These are phyloP conservation scores for Eulemur mongoz DNA, from an alignment of 2,797 vertebrate genomes.

Conservation along the genomic window DNA sequence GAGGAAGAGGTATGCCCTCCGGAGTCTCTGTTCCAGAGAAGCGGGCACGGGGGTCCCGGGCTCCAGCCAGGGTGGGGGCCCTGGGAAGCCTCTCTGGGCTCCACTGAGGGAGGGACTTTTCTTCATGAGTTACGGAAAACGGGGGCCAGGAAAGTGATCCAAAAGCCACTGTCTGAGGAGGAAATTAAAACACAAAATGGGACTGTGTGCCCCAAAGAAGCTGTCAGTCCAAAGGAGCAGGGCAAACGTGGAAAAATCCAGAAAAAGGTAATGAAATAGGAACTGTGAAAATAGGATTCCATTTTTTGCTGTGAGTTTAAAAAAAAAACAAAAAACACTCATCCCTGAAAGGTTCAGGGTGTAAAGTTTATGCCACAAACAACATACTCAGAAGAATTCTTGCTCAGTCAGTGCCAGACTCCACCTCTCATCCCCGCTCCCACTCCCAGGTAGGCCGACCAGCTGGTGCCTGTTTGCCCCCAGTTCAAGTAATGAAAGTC, in stretches of 20 bases:
- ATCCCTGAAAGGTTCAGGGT: background rate
- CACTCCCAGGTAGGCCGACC: background rate
- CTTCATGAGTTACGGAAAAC: background rate
- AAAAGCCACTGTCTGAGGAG: background rate
- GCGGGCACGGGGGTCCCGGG: background rate
- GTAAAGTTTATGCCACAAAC: background rate
- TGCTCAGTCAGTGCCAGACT: background rate
- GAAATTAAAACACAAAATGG: slow-evolving; percentile 14
- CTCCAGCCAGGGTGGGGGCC: background rate
- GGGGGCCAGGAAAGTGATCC: background rate
- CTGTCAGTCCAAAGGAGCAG: background rate
- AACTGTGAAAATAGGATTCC: background rate
- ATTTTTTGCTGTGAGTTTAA: background rate
- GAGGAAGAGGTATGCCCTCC: background rate
- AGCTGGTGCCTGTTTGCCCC: background rate
- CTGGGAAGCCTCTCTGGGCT: background rate
- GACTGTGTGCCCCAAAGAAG: background rate
- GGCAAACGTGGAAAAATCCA: background rate
- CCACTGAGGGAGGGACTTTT: background rate
- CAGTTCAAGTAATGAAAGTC: background rate
- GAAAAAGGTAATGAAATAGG: background rate
- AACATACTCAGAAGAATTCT: background rate
- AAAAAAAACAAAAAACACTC: background rate
- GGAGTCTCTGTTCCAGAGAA: background rate
- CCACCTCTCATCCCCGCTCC: background rate